A percentile compares a stretch with the other conserved stretches of the same genome.
phyloP scores from a whole-genome alignment of 2,113 vertebrate genomes.

The Rostratula benghalensis region DNA sequence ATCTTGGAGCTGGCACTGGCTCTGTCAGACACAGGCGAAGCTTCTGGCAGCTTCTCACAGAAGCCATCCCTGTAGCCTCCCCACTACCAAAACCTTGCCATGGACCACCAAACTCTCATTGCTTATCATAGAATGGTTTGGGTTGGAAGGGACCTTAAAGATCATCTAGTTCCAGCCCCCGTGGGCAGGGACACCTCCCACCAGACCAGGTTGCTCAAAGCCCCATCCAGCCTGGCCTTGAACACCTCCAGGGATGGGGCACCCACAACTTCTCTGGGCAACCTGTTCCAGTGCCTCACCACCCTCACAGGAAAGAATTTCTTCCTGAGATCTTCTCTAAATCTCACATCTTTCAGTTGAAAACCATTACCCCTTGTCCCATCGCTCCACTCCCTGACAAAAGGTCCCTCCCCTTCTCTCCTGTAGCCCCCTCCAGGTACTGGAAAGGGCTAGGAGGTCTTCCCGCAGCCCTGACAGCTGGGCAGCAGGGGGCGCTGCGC shows the following conservation, averaged over 20 bases:
- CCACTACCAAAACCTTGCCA: background rate
- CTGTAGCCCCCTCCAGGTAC: too few species aligned
- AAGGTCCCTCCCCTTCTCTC: too few species aligned
- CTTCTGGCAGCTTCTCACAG: background rate
- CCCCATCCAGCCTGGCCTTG: background rate
- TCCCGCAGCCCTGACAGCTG: too few species aligned
- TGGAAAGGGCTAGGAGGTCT: background rate
- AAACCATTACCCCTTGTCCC: background rate
- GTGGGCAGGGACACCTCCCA: background rate
- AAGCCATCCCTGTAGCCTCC: background rate
- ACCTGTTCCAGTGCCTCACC: too few species aligned
- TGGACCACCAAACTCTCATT: background rate
- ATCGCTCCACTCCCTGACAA: background rate
- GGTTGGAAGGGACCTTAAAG: too few species aligned
- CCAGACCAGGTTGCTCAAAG: background rate
- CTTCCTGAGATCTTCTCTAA: too few species aligned
- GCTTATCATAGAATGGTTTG: background rate
- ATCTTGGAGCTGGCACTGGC: background rate
- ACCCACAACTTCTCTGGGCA: too few species aligned
- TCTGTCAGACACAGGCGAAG: background rate
- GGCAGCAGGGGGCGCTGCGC: background rate
- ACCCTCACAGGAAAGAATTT: too few species aligned
- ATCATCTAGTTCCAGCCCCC: too few species aligned
- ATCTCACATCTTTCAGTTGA: background rate
- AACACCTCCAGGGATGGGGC: background rate